Conservation (phyloP, 2,797 vertebrate genomes). For the Poeciliopsis paucimaculata region DNA sequence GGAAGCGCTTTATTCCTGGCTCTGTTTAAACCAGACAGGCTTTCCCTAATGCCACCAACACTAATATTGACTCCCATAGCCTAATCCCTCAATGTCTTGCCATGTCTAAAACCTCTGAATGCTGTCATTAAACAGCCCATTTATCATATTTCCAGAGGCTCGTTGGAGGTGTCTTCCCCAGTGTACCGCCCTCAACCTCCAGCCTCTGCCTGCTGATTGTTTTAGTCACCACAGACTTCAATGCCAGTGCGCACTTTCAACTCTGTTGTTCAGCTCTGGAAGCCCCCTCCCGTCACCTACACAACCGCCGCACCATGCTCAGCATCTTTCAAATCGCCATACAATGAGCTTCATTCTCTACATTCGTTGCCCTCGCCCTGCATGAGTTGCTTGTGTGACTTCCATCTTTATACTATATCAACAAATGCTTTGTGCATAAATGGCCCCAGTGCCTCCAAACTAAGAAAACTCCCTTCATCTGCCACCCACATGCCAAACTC, state of each 20-base stretch:
- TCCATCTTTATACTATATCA: conserved; percentile 73
- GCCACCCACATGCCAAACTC: conserved; percentile 22
- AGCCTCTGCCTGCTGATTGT: conserved; percentile 43
- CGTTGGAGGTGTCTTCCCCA: conserved; percentile 42
- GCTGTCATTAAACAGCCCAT: conserved; percentile 70
- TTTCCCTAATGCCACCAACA: conserved; percentile 70
- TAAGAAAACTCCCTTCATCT: conserved; percentile 46
- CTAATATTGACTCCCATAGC: conserved; percentile 77
- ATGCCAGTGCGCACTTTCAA: conserved; percentile 48
- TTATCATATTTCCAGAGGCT: conserved; percentile 76
- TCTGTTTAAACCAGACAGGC: conserved; percentile 75
- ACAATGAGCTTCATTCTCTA: conserved; percentile 75
- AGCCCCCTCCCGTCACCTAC: conserved; percentile 26
- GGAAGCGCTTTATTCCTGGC: conserved; percentile 67
- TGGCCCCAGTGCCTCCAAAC: conserved; percentile 57
- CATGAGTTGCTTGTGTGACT: conserved; percentile 68
- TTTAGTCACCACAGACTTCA: conserved; percentile 49
- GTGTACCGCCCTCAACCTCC: conserved; percentile 27
- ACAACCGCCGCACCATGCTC: conserved; percentile 36
- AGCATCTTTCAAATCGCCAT: conserved; percentile 48
- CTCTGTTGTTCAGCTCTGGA: conserved; percentile 57
- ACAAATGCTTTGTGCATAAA: conserved; percentile 72
- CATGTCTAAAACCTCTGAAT: conserved; percentile 68
- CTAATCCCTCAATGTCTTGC: conserved; percentile 79
- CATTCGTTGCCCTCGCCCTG: conserved; percentile 66